phyloP scores from a whole-genome alignment of 2,113 vertebrate species.

The Calonectris borealis region DNA sequence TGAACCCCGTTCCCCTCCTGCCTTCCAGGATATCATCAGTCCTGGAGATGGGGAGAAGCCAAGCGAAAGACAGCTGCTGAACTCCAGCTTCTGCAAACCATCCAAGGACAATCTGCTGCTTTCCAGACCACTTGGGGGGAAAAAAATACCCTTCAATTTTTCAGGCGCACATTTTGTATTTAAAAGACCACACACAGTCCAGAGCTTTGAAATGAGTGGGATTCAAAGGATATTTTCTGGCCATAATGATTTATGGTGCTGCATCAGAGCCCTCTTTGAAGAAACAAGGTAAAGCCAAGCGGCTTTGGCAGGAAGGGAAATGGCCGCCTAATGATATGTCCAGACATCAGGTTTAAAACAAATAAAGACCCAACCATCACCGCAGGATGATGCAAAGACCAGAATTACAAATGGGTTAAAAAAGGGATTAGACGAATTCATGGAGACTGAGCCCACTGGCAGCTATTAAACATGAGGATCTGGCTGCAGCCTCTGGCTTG shows the following conservation, averaged over 20 bases:
- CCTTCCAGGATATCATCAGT: not conserved
- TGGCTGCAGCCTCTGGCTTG: not conserved
- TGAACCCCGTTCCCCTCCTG: not conserved
- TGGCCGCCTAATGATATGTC: not conserved
- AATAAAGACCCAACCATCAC: not conserved
- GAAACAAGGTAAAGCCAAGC: not conserved
- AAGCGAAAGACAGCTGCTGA: not conserved
- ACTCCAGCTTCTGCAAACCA: not conserved
- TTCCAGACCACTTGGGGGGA: not conserved
- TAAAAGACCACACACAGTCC: not conserved
- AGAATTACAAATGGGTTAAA: not conserved
- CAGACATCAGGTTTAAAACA: not conserved
- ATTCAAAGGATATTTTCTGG: not conserved
- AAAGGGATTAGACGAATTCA: not conserved
- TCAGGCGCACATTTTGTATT: not conserved
- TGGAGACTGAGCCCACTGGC: not conserved
- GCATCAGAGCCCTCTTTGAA: not conserved
- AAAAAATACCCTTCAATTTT: not conserved
- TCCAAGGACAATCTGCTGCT: slow-evolving; percentile 32
- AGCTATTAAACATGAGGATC: not conserved
- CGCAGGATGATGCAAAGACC: not conserved
- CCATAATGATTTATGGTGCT: not conserved
- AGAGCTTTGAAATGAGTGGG: not conserved
- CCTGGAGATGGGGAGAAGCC: not conserved
- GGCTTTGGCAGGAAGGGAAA: not conserved